Evolutionary conservation across 2,797 vertebrate species (phyloP), one percentile per base, ranked within the genome.

Genomic region (Nothura maculosa): DNA sequence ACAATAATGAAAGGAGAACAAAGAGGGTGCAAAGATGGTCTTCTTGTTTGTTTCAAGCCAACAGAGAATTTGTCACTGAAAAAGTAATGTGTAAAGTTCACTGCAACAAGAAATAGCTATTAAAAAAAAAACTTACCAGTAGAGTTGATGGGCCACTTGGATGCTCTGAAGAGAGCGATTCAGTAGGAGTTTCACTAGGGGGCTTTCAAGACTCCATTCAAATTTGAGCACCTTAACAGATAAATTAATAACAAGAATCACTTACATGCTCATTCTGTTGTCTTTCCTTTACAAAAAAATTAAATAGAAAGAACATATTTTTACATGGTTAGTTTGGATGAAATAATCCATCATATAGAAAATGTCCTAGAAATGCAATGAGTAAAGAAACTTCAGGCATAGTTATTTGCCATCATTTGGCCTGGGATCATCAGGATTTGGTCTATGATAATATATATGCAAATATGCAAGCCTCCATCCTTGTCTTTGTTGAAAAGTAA

Each of bases 161-260:
- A 98, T 79, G 90, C 96, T 98, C 94, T 97, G 98, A 87, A 99
- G 52, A 2, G 98, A 98, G 66, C 98, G 98, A 48, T 96, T 96
- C 80, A 99, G 88, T 32, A 99, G 96, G 50, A 99, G 96, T 79
- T 97, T 97, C 86, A 98, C 98, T 86, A 99, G 95, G 50, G 98
- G 97, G 80, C 98, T 98, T 63, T 99, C 97, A 78, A 99, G 92
- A 77, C 96, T 97, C 99, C 99, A 99, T 95, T 99, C 99, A 87
- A 97, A 98, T 96, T 99, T 99, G 66, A 99, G 91, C 45, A 98
- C 98, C 99, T 99, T 62, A 48, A 85, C 0, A 92, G 40, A 87
- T 18, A 94, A 93, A 92, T 66, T 20, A 58, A 11, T 54, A 81
- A 38, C 3, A 58, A 85, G 54, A 77, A 75, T 47, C 8, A 60